Evolutionary conservation across 1,140 invertebrate species (phyloP).

Genomic region (Theocolax elegans): DNA sequence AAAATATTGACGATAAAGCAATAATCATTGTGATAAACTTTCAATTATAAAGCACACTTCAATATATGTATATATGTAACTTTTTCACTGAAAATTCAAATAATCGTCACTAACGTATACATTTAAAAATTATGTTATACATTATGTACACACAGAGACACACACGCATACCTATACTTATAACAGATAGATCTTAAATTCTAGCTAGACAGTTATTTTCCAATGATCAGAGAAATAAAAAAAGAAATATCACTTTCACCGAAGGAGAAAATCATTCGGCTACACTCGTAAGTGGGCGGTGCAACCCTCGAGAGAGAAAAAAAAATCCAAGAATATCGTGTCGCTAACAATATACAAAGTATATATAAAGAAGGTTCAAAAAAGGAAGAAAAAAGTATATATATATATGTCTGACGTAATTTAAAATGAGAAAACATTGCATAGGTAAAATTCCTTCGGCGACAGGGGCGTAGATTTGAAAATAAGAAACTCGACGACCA

Average conservation of each 20-base stretch:
- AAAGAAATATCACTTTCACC: not conserved
- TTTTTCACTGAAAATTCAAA: too few relatives aligned
- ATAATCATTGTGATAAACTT: too few relatives aligned
- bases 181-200: too few relatives aligned
- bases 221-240: too few relatives aligned
- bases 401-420: conserved; percentile 2
- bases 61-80: too few relatives aligned
- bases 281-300: not conserved
- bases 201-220: too few relatives aligned
- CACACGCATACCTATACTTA: too few relatives aligned
- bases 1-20: too few relatives aligned
- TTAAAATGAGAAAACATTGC: conserved; percentile 5
- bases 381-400: not conserved
- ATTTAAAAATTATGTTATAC: too few relatives aligned
- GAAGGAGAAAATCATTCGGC: not conserved
- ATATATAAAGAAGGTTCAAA: not conserved
- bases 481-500: conserved; percentile 36
- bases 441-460: conserved; percentile 29
- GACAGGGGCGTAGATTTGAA: conserved; percentile 24
- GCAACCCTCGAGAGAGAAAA: not conserved
- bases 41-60: too few relatives aligned
- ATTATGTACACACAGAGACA: too few relatives aligned
- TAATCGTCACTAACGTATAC: too few relatives aligned
- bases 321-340: not conserved
- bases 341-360: not conserved